Conservation (phyloP, 2,797 vertebrate species). For the Gephyroberyx darwinii region DNA sequence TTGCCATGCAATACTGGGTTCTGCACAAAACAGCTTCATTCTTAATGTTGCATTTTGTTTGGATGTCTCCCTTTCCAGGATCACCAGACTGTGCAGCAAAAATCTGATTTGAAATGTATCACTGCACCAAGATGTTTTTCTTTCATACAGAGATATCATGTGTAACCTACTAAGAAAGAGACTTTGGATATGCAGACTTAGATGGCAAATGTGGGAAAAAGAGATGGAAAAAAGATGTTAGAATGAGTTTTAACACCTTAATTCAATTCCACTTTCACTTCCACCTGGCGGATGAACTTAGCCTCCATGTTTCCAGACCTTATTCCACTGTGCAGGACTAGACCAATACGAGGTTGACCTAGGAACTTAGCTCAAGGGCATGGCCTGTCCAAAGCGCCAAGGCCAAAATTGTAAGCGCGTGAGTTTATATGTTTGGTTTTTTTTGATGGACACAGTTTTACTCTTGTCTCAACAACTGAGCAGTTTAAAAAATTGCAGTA, state of each 20-base stretch:
- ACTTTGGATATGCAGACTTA: conserved; percentile 12
- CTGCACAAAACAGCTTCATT: conserved; percentile 39
- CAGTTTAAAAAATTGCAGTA: not conserved
- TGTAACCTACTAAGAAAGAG: conserved; percentile 61
- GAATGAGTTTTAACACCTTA: conserved; percentile 33
- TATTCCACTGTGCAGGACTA: not conserved
- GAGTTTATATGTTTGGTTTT: too few species aligned
- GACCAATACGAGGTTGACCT: not conserved
- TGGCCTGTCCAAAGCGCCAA: not conserved
- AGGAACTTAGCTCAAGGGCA: not conserved
- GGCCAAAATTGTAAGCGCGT: too few species aligned
- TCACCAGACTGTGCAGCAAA: conserved; percentile 68
- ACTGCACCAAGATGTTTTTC: conserved; percentile 61
- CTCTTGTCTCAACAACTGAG: not conserved
- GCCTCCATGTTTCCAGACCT: conserved; percentile 1
- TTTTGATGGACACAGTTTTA: not conserved
- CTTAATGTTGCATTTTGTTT: conserved; percentile 54
- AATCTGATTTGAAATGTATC: conserved; percentile 72
- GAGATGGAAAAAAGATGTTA: conserved; percentile 32
- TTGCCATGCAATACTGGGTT: conserved; percentile 55
- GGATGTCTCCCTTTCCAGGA: conserved; percentile 57
- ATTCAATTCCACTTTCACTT: conserved; percentile 8
- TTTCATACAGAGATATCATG: conserved; percentile 57
- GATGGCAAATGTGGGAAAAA: conserved; percentile 46
- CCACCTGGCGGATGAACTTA: not conserved